phyloP scores from a whole-genome alignment of 2,797 vertebrate genomes.

The Enteromius unitaeniatus region DNA sequence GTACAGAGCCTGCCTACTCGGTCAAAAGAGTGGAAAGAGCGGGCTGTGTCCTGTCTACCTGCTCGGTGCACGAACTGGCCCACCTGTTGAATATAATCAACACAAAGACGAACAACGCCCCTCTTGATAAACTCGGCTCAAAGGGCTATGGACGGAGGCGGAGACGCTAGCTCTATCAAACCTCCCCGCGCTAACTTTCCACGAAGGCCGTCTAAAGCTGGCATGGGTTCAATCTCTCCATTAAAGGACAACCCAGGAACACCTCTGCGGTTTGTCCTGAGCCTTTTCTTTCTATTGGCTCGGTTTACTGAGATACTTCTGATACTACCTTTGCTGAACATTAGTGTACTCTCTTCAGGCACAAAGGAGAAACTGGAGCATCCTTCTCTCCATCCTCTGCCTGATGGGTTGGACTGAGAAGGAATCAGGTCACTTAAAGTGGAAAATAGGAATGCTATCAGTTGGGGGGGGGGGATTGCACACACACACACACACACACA shows the following conservation, averaged over 20 bases:
- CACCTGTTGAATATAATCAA: conserved; percentile 76
- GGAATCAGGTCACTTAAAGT: conserved; percentile 48
- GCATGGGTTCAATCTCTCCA: conserved; percentile 17
- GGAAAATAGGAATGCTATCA: conserved; percentile 41
- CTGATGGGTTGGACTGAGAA: conserved; percentile 55
- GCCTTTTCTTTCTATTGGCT: conserved; percentile 56
- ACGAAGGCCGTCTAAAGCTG: conserved; percentile 51
- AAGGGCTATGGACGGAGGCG: conserved; percentile 85
- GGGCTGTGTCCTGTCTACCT: conserved; percentile 85
- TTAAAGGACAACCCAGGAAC: conserved; percentile 45
- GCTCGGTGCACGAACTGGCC: conserved; percentile 83
- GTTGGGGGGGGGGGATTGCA: not conserved
- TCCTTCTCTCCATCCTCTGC: conserved; percentile 51
- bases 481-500: too few relatives aligned
- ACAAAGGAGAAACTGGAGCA: conserved; percentile 52
- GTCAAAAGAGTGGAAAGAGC: conserved; percentile 78
- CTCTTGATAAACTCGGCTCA: conserved; percentile 75
- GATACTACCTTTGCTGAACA: conserved; percentile 50
- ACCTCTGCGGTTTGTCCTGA: conserved; percentile 47
- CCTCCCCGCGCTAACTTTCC: conserved; percentile 23
- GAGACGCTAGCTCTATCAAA: conserved; percentile 71
- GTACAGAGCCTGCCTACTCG: conserved; percentile 61
- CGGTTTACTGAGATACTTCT: conserved; percentile 60
- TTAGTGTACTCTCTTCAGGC: conserved; percentile 59
- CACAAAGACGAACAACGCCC: conserved; percentile 74